Evolutionary conservation across 2,888 invertebrate genomes (phyloP).

Genomic region (Oligia strigilis): DNA sequence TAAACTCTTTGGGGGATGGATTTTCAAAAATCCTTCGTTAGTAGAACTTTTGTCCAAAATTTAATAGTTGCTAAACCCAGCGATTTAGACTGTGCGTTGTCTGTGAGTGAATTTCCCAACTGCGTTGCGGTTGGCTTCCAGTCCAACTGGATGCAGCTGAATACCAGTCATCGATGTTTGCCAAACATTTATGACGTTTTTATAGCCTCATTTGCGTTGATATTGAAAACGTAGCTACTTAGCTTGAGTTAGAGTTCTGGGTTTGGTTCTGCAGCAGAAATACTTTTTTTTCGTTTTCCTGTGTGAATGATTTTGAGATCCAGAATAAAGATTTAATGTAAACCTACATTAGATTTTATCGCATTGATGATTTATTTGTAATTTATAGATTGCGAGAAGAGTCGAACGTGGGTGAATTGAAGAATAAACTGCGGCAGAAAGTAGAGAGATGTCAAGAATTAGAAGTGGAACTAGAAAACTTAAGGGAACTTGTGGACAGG

Average conservation of each 20-base stretch:
- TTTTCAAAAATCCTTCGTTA: neutral
- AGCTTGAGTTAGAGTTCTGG: neutral
- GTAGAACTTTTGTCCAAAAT: neutral
- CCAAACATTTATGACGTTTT: neutral
- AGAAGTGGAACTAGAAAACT: slow-evolving; percentile 86
- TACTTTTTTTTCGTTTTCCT: neutral
- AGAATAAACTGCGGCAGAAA: slow-evolving; percentile 82
- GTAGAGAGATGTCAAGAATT: slow-evolving; percentile 85
- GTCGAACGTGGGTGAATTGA: slow-evolving; percentile 84
- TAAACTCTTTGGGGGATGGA: too few relatives aligned
- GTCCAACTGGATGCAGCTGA: neutral
- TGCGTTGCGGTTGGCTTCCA: neutral
- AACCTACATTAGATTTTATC: neutral
- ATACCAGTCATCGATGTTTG: neutral
- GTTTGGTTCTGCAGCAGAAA: neutral
- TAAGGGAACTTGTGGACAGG: slow-evolving; percentile 87
- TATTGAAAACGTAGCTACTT: neutral
- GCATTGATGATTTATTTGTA: neutral
- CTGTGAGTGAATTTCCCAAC: neutral
- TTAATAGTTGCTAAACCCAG: neutral
- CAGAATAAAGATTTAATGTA: neutral
- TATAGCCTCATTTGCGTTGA: neutral
- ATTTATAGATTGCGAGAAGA: slow-evolving; percentile 81
- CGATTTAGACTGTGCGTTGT: neutral
- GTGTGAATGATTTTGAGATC: neutral